A percentile compares a stretch with the other conserved stretches of the same genome.
Evolutionary conservation across 1,140 invertebrate genomes (phyloP).

Genomic region (Episyrphus balteatus): DNA sequence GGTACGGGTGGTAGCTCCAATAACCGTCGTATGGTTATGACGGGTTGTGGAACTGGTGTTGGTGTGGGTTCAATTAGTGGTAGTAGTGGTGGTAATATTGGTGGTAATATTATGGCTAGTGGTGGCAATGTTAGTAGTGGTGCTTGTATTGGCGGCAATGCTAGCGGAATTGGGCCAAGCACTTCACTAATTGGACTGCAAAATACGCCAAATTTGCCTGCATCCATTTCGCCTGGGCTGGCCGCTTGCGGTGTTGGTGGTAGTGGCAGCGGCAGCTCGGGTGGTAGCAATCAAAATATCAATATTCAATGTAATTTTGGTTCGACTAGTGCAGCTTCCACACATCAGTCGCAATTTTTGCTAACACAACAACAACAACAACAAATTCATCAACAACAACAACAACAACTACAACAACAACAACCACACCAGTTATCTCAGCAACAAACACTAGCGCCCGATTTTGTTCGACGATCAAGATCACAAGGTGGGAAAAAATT

Average conservation of each 20-base stretch:
- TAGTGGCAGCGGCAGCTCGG: constrained; percentile 16
- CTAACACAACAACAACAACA: constrained; percentile 9
- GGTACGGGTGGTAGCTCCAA: constrained; percentile 10
- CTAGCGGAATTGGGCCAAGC: not conserved
- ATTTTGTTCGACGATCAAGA: constrained; percentile 53
- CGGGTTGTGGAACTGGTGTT: constrained; percentile 25
- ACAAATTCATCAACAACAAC: constrained; percentile 3
- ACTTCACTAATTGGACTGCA: constrained; percentile 2
- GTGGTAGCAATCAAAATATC: constrained; percentile 14
- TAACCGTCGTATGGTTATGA: constrained; percentile 6
- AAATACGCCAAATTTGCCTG: not conserved
- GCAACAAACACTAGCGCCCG: constrained; percentile 8
- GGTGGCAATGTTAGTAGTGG: constrained; percentile 34
- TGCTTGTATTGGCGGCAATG: constrained; percentile 12
- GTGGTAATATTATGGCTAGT: constrained; percentile 22
- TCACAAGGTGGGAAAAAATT: constrained; percentile 84
- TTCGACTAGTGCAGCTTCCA: constrained; percentile 15
- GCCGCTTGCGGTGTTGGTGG: constrained; percentile 24
- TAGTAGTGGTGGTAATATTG: constrained; percentile 5
- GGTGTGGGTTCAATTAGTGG: constrained; percentile 13
- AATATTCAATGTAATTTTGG: constrained; percentile 11
- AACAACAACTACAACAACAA: constrained; percentile 4
- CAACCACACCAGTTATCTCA: constrained; percentile 12
- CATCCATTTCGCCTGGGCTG: not conserved
- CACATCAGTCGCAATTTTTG: constrained; percentile 1